Evolutionary conservation across 2,113 vertebrate species (phyloP).

Genomic region (Symphodus melops): DNA sequence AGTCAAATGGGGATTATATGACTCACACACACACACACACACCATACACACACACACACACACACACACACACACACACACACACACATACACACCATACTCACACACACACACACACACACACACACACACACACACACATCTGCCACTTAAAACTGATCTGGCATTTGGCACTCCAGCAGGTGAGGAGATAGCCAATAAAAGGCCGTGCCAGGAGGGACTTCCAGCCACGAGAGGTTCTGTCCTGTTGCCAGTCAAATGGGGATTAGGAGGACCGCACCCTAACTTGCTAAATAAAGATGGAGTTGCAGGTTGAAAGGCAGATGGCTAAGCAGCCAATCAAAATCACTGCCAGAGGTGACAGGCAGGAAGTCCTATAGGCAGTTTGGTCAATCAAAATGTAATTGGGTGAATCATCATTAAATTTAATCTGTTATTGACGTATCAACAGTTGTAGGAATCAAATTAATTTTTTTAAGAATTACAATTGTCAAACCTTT

Average conservation of each 20-base stretch:
- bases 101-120: conserved; percentile 36
- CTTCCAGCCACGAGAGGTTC: conserved; percentile 75
- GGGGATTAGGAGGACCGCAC: conserved; percentile 79
- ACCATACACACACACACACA: too few species aligned
- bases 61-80: conserved; percentile 38
- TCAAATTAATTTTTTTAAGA: conserved; percentile 1
- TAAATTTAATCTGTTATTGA: neutral
- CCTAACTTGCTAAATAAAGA: conserved; percentile 75
- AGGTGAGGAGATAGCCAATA: conserved; percentile 64
- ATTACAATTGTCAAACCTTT: neutral
- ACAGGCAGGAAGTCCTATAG: conserved; percentile 70
- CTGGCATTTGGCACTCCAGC: conserved; percentile 61
- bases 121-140: conserved; percentile 50
- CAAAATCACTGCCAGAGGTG: conserved; percentile 73
- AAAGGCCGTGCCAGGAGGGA: conserved; percentile 70
- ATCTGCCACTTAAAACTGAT: conserved; percentile 70
- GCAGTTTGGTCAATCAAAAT: conserved; percentile 35
- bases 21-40: conserved; percentile 28
- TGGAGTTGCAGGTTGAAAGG: conserved; percentile 68
- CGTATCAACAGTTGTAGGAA: neutral
- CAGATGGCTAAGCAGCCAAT: conserved; percentile 76
- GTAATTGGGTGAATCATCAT: neutral
- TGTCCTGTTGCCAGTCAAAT: conserved; percentile 83
- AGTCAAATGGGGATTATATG: conserved; percentile 79
- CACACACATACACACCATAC: conserved; percentile 36